Evolutionary conservation across 2,888 invertebrate genomes (phyloP), one percentile per base, ranked within the genome.

Genomic region (Conops quadrifasciatus): DNA sequence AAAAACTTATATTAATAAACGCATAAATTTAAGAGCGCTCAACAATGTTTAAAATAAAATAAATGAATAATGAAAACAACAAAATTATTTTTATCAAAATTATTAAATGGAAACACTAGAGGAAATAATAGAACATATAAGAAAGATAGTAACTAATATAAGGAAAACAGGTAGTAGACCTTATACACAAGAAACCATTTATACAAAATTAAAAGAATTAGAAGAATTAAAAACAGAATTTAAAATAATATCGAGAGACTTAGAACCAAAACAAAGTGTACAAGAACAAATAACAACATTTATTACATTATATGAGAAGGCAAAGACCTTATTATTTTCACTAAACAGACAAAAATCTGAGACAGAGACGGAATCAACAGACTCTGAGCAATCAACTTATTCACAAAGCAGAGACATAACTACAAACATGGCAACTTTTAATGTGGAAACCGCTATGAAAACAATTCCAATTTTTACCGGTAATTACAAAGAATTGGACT

Each of bases 401-500:
- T 21, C 53, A 21, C n/a, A 53, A n/a, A 53, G 9, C 11, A 53
- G n/a, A 49, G 16, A 49, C 9, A 53, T 21, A 7, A n/a, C 1
- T 53, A 53, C 53, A 58, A n/a, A 58, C 16, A 58, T 58, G 58
- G 7, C 28, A 7, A 58, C 24, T 24, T 58, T 58, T 24, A 58
- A 58, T 28, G 24, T 58, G 15, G 58, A 58, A 58, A 58, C 58
- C 7, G 58, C 7, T 15, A 28, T 28, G 26, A 58, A 58, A 58
- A 58, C 16, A 21, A 58, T 58, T 26, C 58, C 24, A 24, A 58
- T 11, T 28, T 58, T 58, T 28, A 24, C 15, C 15, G 58, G 58
- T 24, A 58, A 26, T 28, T 58, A 26, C 26, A 58, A 16, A 58
- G 58, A 58, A 58, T 58, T 58, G 26, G 58, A 53, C n/a, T 58